A percentile compares a stretch with the other conserved stretches of the same genome.
These are phyloP conservation scores for Triplophysa yarkandensis DNA, from an alignment of 2,797 vertebrate genomes.

Conservation along the genomic window DNA sequence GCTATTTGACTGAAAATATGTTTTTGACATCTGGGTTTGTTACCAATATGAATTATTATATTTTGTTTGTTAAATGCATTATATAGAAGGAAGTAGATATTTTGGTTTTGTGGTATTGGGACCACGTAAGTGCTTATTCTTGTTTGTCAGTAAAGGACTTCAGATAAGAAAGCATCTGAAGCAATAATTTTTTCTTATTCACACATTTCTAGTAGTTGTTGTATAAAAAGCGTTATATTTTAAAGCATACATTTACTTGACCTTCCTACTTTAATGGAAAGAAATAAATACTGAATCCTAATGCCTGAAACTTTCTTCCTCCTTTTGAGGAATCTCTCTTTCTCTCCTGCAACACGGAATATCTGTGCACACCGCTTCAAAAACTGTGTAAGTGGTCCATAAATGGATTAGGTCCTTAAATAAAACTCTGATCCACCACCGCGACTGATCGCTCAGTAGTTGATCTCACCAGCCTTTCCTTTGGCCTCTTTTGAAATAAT, in stretches of 20 bases:
- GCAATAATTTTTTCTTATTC: neutral
- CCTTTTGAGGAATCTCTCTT: constrained; percentile 13
- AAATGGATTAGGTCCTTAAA: constrained; percentile 57
- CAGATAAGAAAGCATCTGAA: neutral
- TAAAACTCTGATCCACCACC: constrained; percentile 58
- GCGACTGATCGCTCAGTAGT: constrained; percentile 56
- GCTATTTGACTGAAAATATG: neutral
- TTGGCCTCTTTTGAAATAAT: constrained; percentile 71
- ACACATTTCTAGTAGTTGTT: neutral
- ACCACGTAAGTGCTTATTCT: constrained; percentile 5
- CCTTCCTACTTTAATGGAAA: neutral
- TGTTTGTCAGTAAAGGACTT: neutral
- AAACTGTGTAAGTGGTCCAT: constrained; percentile 35
- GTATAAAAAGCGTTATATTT: neutral
- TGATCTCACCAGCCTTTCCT: constrained; percentile 65
- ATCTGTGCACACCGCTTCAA: constrained; percentile 23
- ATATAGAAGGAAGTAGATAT: neutral
- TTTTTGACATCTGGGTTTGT: neutral
- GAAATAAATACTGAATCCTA: neutral
- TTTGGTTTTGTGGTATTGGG: neutral
- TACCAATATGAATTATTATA: neutral
- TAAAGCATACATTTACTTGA: neutral
- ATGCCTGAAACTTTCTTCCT: neutral
- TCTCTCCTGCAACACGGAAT: constrained; percentile 5
- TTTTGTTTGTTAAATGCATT: constrained; percentile 1